Evolutionary conservation across 2,797 vertebrate species (phyloP), one percentile per base, ranked within the genome.

Genomic region (Cuculus canorus): DNA sequence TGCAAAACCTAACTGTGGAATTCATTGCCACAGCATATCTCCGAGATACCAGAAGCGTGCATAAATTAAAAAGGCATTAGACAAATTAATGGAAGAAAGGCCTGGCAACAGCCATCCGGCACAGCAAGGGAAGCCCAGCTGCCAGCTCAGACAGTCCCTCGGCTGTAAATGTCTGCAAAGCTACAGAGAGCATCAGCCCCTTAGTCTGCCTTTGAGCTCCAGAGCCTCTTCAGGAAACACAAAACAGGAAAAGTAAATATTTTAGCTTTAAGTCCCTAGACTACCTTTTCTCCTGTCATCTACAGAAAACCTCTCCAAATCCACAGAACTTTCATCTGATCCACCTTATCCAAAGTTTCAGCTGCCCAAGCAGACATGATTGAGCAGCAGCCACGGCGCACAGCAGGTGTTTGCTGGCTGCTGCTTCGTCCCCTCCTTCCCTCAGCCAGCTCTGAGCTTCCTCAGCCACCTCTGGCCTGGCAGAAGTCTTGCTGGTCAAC

Each of bases 41-140:
- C 11, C 0, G 0, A 60, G 48, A 45, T 15, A 32, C 52, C 69
- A 28, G 17, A 81, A 83, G 25, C 0, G 0, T 68, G 32, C 10
- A 18, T 23, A 78, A 30, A 43, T 86, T 77, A 24, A 59, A 76
- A 77, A 53, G 19, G 22, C 45, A 81, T 68, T 71, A 60, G 48
- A 83, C 28, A 73, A 69, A 17, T 50, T 30, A 41, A 50, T 19
- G 33, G 35, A 59, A 75, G 27, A 63, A 82, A 80, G 33, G 65
- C 79, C 69, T 91, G 64, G 30, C 28, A 85, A 37, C 22, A 81
- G 45, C 56, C 76, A 56, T 17, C 66, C 7, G 2, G 27, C 39
- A 73, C 10, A 80, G 52, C 43, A 61, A 81, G 30, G 61, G 21
- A 68, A 72, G 48, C 32, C 35, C 57, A 25, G 60, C 56, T 7